Base-by-base conservation (phyloP, 1,140 invertebrate species). In the Chironomus tepperi region DNA sequence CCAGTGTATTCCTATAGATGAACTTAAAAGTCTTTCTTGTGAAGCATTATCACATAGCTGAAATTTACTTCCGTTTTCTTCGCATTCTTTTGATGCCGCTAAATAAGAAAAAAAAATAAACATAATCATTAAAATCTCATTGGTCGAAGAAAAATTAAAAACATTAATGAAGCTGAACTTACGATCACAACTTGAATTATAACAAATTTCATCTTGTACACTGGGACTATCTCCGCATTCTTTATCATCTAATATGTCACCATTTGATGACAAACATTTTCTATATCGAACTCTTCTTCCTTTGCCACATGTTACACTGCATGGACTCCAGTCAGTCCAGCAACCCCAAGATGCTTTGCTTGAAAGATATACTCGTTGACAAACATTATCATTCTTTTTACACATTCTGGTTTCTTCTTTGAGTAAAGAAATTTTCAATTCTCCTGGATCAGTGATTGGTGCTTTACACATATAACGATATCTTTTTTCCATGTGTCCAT, bases 371-470 rank as follows among this genome's bases (percentile, higher is more conserved):
- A 76, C 80, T 82, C 47, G 47, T n/a, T n/a, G 79, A 74, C 89
- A 91, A 0, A n/a, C 15, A 15, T 83, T 83, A 0, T 89, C 90
- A 64, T 88, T 86, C 8, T 84, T 82, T 7, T 84, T 84, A 77
- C 93, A 94, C 75, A 88, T 89, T 16, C 92, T 85, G 67, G 91
- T 91, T 79, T 96, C 93, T 75, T 92, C 91, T 78, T 91, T 93
- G 8, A 87, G 84, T 10, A 89, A 78, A 12, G 86, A 86, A 7
- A 93, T 83, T 81, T 88, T 82, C 77, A 87, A 83, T 75, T 86
- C 86, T 74, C 82, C 82, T 9, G 88, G 83, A 78, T 93, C 89
- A 2, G 89, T 84, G 0, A 90, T 90, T 47, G 89, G 91, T 0
- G 92, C 92, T 24, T 88, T 87, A 79, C 94, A 96, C 10, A 87